These are phyloP conservation scores for Psylliodes chrysocephalus DNA, from an alignment of 2,888 invertebrate genomes.

Conservation along the genomic window DNA sequence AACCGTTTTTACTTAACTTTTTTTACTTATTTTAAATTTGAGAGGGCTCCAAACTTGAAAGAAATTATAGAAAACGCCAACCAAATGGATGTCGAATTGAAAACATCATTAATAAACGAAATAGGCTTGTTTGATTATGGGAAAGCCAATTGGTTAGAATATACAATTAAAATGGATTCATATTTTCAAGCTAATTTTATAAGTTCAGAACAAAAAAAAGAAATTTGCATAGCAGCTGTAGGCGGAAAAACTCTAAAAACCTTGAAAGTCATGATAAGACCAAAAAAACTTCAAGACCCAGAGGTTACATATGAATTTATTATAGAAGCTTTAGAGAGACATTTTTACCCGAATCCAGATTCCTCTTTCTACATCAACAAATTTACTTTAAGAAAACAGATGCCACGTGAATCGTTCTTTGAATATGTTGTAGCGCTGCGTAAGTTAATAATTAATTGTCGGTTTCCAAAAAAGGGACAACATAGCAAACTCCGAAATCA, in stretches of 20 bases:
- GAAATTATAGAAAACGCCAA: no score
- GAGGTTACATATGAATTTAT: slow-evolving; percentile 26
- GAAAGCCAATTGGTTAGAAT: slow-evolving; percentile 32
- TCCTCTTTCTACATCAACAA: slow-evolving; percentile 19
- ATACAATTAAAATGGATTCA: slow-evolving; percentile 25
- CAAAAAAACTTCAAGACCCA: slow-evolving; percentile 22
- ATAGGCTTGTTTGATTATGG: slow-evolving; percentile 29
- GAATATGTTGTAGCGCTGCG: slow-evolving; percentile 31
- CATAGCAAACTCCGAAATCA: slow-evolving; percentile 22
- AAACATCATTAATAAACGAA: slow-evolving; percentile 21
- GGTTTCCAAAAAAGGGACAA: slow-evolving; percentile 14
- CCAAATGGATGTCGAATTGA: neutral
- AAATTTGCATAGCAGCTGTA: slow-evolving; percentile 20
- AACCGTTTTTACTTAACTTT: no score
- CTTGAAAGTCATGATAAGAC: slow-evolving; percentile 18
- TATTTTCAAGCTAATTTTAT: slow-evolving; percentile 11
- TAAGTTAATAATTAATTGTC: slow-evolving; percentile 30
- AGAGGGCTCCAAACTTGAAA: no score
- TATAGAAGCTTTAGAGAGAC: slow-evolving; percentile 19
- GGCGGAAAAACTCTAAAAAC: slow-evolving; percentile 21
- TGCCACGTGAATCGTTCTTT: slow-evolving; percentile 26
- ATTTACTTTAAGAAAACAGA: slow-evolving; percentile 31
- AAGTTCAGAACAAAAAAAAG: slow-evolving; percentile 12
- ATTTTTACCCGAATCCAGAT: slow-evolving; percentile 33
- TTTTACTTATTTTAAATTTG: no score